Evolutionary conservation across 1,140 invertebrate species (phyloP).

Genomic region (Gyrodactylus salaris): DNA sequence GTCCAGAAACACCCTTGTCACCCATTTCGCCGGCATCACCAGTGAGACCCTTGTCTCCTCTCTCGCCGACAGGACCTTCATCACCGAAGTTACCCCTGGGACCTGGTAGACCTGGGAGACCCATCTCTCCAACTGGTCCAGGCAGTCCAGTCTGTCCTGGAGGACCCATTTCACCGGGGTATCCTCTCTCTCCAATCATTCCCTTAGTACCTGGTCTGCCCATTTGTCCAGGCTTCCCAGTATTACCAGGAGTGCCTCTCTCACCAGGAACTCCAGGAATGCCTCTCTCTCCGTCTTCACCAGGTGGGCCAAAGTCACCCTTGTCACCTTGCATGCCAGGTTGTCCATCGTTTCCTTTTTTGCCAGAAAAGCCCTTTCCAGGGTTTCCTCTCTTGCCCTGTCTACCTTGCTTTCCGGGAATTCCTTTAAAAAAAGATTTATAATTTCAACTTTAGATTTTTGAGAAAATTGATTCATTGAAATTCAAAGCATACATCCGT

Average conservation of each 20-base stretch:
- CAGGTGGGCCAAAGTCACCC: not conserved
- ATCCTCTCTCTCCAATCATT: not conserved
- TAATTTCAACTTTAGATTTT: not conserved
- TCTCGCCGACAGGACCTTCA: not conserved
- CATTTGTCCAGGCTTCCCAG: not conserved
- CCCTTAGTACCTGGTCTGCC: not conserved
- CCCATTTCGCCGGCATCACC: not conserved
- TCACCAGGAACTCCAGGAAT: not conserved
- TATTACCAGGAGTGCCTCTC: not conserved
- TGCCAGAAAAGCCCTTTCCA: not conserved
- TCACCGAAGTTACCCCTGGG: not conserved
- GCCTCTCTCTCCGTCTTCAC: not conserved
- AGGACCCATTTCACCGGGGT: not conserved
- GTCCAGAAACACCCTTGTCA: not conserved
- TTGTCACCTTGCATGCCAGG: not conserved
- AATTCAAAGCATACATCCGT: not conserved
- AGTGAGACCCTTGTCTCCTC: not conserved
- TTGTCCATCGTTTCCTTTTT: not conserved
- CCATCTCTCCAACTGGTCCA: not conserved
- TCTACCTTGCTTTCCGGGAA: slow-evolving; percentile 1
- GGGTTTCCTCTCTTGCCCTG: not conserved
- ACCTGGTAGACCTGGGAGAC: not conserved
- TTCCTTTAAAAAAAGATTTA: not conserved
- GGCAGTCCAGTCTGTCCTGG: not conserved
- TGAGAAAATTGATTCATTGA: not conserved